Base-by-base conservation (phyloP, 2,113 vertebrate genomes). In the Platichthys flesus region DNA sequence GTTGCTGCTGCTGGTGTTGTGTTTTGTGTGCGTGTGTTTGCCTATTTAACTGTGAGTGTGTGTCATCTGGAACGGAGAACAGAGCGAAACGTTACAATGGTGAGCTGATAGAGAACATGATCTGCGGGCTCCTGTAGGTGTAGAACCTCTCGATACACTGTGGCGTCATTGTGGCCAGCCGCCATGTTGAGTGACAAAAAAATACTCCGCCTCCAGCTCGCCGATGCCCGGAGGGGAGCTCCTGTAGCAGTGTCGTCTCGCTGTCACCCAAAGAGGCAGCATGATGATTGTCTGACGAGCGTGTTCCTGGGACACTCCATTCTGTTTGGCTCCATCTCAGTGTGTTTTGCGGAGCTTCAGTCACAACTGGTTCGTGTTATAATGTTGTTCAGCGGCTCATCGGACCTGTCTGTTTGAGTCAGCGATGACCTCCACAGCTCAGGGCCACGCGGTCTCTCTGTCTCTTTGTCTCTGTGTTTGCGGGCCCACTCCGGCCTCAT, bases 381-480 rank as follows among this genome's bases (percentile, higher is more conserved):
- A 51, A 64, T 61, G 60, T 74, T 64, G 51, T 67, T 66, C 56
- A 26, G 45, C 60, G 75, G 83, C 61, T 80, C 65, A 84, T 84
- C 74, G 67, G 51, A 78, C 67, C 74, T 76, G 82, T 85, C 79
- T 79, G 31, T 83, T 74, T 77, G 79, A 58, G 82, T 81, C 72
- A 72, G 83, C 72, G 57, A 37, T 68, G 65, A 80, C 77, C 78
- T 72, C 52, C 42, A 21, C 49, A 83, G 81, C 87, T 84, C 81
- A 74, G 66, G 87, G 85, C 89, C 67, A 82, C 35, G 72, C 68
- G 78, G 79, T 90, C 89, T 67, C 72, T 89, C 87, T 88, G 88
- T 88, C 85, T 86, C 71, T 89, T 89, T 88, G 88, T 83, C 83
- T 90, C 79, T 81, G 73, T 75, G 67, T 90, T 82, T 81, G 73